A percentile compares a stretch with the other conserved stretches of the same genome.
phyloP scores from a whole-genome alignment of 1,140 invertebrate species.

The Drosophila pallidifrons region DNA sequence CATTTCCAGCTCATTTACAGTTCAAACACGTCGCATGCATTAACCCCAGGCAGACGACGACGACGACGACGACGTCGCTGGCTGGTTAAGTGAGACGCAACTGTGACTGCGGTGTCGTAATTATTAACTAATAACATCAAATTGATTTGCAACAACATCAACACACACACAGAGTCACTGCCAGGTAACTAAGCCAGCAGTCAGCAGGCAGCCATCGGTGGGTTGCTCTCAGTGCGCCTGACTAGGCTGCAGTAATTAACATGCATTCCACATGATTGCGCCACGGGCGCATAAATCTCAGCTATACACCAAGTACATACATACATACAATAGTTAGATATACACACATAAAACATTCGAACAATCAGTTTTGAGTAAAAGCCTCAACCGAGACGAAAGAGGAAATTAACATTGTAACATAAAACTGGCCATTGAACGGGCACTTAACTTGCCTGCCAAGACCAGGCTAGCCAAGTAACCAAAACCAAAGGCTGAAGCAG shows the following conservation, averaged over 20 bases:
- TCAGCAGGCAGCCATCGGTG: neutral
- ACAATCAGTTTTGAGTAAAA: slow-evolving; percentile 73
- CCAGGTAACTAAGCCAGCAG: slow-evolving; percentile 11
- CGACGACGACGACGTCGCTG: neutral
- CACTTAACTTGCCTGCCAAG: slow-evolving; percentile 78
- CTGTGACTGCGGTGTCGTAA: slow-evolving; percentile 57
- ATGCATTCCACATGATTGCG: slow-evolving; percentile 82
- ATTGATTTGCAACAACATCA: slow-evolving; percentile 81
- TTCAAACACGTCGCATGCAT: slow-evolving; percentile 82
- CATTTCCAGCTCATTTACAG: slow-evolving; percentile 81
- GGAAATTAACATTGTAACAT: slow-evolving; percentile 83
- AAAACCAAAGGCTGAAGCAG: slow-evolving; percentile 12
- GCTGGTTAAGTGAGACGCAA: slow-evolving; percentile 73
- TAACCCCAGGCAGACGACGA: slow-evolving; percentile 55
- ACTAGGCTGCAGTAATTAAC: slow-evolving; percentile 73
- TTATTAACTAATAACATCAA: slow-evolving; percentile 84
- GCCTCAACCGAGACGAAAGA: slow-evolving; percentile 60
- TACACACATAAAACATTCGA: slow-evolving; percentile 34
- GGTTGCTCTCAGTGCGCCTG: slow-evolving; percentile 41
- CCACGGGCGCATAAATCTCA: slow-evolving; percentile 71
- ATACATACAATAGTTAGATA: neutral
- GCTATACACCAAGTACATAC: slow-evolving; percentile 43
- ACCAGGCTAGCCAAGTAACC: slow-evolving; percentile 22
- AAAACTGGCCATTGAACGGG: slow-evolving; percentile 80
- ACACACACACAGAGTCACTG: slow-evolving; percentile 6